A percentile compares a stretch with the other conserved stretches of the same genome.
phyloP scores from a whole-genome alignment of 1,140 invertebrate genomes.

The Ptiloglossa arizonensis region DNA sequence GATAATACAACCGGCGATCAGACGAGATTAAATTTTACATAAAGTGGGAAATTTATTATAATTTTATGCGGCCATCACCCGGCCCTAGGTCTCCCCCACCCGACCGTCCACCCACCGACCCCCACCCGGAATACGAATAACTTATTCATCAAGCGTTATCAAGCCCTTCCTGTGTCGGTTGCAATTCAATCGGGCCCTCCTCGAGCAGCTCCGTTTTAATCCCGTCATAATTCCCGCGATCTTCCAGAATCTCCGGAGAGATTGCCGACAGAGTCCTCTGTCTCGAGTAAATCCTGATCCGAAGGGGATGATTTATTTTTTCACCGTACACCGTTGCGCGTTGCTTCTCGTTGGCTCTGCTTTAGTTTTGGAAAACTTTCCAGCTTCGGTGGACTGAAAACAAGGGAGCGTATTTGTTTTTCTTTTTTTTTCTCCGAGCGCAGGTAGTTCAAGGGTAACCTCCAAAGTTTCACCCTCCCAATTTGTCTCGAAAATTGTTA shows the following conservation, averaged over 20 bases:
- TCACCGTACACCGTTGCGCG: neutral
- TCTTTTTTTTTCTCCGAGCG: too few species aligned
- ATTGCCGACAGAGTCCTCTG: neutral
- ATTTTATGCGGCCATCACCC: conserved; percentile 30
- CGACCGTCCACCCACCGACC: neutral
- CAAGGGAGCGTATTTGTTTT: too few species aligned
- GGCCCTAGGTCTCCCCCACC: neutral
- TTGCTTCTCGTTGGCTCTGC: too few species aligned
- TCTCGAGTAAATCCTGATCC: neutral
- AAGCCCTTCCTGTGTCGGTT: conserved; percentile 20
- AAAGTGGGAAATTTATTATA: conserved; percentile 52
- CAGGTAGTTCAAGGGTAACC: too few species aligned
- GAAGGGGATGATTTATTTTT: neutral
- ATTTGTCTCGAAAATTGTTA: too few species aligned
- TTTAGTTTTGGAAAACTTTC: too few species aligned
- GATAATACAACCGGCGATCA: conserved; percentile 44
- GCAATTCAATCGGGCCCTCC: conserved; percentile 33
- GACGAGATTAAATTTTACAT: conserved; percentile 49
- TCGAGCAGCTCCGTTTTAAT: conserved; percentile 26
- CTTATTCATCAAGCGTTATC: conserved; percentile 52
- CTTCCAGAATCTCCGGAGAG: neutral
- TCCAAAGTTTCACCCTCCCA: too few species aligned
- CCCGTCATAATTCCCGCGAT: conserved; percentile 20
- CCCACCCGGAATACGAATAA: conserved; percentile 38
- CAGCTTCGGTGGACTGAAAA: too few species aligned